A percentile compares a stretch with the other conserved stretches of the same genome.
Conservation (phyloP, 2,797 vertebrate species). For the Gymnopithys bicolor region DNA sequence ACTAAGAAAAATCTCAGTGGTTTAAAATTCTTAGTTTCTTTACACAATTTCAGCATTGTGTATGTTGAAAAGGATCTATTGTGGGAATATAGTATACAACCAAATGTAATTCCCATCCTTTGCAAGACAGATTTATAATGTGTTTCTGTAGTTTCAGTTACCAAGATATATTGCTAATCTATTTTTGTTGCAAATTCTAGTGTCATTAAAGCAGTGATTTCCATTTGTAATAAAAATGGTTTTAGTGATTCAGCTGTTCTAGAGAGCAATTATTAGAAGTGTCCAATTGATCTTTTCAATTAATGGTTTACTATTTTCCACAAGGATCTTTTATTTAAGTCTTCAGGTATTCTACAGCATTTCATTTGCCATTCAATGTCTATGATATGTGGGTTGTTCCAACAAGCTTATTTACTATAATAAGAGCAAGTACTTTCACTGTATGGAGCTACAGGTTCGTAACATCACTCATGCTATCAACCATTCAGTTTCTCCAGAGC, state of each 20-base stretch:
- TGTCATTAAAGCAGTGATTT: constrained; percentile 31
- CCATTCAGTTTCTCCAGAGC: neutral
- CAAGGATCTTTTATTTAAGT: constrained; percentile 29
- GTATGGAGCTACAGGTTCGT: neutral
- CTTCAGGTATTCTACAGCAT: neutral
- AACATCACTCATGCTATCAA: neutral
- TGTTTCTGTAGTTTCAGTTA: constrained; percentile 46
- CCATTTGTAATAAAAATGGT: constrained; percentile 26
- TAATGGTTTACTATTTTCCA: constrained; percentile 11
- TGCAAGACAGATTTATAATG: neutral
- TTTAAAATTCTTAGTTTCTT: neutral
- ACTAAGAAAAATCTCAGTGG: neutral
- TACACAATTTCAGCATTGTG: neutral
- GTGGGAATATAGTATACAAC: neutral
- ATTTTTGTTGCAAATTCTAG: constrained; percentile 15
- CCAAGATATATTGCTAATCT: constrained; percentile 4
- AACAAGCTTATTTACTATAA: constrained; percentile 24
- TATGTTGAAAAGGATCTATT: neutral
- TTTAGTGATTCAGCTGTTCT: constrained; percentile 30
- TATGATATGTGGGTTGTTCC: constrained; percentile 27
- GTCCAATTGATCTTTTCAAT: constrained; percentile 28
- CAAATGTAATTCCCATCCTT: neutral
- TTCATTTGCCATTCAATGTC: constrained; percentile 38
- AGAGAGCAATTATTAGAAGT: constrained; percentile 13
- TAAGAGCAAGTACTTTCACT: constrained; percentile 10